A percentile compares a stretch with the other conserved stretches of the same genome.
Conservation (phyloP, 2,797 vertebrate species). For the Gymnodraco acuticeps region DNA sequence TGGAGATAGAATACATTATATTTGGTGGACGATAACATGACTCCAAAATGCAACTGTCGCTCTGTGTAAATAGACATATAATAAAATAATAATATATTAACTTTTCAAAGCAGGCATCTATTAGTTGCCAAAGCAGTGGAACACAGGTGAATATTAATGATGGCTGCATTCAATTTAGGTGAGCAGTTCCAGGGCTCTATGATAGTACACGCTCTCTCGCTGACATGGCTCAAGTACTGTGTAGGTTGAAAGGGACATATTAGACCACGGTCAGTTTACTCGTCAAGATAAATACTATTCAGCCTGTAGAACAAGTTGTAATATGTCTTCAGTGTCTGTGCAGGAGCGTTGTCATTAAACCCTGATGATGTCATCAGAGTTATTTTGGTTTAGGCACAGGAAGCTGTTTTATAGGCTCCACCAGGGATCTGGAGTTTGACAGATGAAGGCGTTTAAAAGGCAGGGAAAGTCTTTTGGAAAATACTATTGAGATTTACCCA, state of each 20-base stretch:
- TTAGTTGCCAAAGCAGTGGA: too few species aligned
- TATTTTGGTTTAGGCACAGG: neutral
- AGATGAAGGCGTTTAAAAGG: neutral
- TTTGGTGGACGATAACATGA: neutral
- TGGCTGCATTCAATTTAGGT: too few species aligned
- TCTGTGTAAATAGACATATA: neutral
- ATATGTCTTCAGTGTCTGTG: neutral
- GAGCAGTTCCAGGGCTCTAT: too few species aligned
- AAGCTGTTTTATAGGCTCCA: neutral
- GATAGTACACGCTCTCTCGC: too few species aligned
- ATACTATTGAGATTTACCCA: neutral
- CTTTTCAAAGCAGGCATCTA: too few species aligned
- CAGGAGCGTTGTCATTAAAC: neutral
- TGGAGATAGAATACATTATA: neutral
- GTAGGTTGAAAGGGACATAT: neutral
- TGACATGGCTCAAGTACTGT: too few species aligned
- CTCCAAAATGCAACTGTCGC: neutral
- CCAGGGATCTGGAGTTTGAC: neutral
- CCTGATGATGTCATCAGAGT: neutral
- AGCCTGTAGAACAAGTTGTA: neutral
- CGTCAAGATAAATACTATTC: neutral
- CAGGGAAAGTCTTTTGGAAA: neutral
- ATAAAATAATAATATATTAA: too few species aligned
- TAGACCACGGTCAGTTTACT: neutral
- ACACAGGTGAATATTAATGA: too few species aligned